Evolutionary conservation across 1,140 invertebrate species (phyloP).

Genomic region (Homarus americanus): DNA sequence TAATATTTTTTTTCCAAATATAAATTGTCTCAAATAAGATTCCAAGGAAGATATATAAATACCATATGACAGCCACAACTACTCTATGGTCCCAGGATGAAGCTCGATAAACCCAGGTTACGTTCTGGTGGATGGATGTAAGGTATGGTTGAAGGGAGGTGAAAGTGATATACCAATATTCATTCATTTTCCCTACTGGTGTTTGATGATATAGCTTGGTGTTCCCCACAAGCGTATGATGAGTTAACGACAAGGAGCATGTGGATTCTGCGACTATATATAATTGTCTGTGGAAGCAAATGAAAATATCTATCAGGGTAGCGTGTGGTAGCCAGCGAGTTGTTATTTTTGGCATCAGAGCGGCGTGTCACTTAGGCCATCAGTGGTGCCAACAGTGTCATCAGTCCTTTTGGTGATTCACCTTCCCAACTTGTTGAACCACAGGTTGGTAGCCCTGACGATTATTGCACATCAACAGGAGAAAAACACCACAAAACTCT

Average conservation of each 20-base stretch:
- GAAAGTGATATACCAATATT: no score
- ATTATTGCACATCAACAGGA: neutral
- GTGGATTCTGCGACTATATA: neutral
- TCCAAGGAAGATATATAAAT: no score
- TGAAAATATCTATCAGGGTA: neutral
- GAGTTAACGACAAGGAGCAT: neutral
- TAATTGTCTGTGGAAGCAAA: neutral
- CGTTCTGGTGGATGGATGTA: no score
- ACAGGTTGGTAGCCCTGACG: neutral
- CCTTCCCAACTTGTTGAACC: no score
- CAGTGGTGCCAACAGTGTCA: constrained; percentile 36
- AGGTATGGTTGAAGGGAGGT: no score
- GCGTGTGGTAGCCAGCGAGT: neutral
- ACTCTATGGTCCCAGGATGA: no score
- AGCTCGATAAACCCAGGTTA: no score
- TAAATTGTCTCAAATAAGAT: no score
- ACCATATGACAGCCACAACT: no score
- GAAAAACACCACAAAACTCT: neutral
- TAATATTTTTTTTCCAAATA: no score
- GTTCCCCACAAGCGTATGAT: neutral
- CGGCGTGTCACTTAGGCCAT: constrained; percentile 26
- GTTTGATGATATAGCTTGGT: no score
- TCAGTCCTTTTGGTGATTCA: neutral
- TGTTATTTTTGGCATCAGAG: constrained; percentile 10
- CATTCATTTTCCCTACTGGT: no score